phyloP scores from a whole-genome alignment of 2,888 invertebrate species.

The Erebia aethiops region DNA sequence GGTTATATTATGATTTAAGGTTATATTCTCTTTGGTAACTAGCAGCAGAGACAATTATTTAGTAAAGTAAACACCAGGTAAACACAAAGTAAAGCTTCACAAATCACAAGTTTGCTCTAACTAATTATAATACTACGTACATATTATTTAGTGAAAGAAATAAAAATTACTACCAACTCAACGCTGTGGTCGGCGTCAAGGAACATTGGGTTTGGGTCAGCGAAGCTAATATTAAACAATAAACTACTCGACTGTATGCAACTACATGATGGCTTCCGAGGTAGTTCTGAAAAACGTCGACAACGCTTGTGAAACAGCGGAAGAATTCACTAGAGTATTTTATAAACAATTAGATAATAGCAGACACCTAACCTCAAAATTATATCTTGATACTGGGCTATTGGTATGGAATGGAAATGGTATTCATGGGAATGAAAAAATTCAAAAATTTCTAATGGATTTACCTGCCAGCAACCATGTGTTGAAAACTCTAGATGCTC shows the following conservation, averaged over 20 bases:
- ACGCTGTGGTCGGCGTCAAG: no score
- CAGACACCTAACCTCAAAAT: conserved; percentile 90
- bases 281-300: conserved; percentile 87
- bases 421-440: conserved; percentile 89
- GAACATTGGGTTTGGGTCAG: no score
- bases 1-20: no score
- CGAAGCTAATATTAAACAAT: no score
- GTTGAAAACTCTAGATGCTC: conserved; percentile 92
- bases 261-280: conserved; percentile 65
- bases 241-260: background rate
- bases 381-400: conserved; percentile 93
- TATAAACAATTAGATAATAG: conserved; percentile 95
- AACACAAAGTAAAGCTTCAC: no score
- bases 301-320: conserved; percentile 92
- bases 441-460: conserved; percentile 93
- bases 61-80: no score
- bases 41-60: no score
- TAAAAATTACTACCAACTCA: no score
- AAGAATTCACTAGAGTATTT: conserved; percentile 94
- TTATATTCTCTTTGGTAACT: no score
- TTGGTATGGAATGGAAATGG: conserved; percentile 97
- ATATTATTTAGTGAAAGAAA: no score
- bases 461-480: conserved; percentile 91
- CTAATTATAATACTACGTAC: no score
- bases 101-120: no score